Base-by-base conservation (phyloP, 2,113 vertebrate genomes). In the Cercopithecus mona region DNA sequence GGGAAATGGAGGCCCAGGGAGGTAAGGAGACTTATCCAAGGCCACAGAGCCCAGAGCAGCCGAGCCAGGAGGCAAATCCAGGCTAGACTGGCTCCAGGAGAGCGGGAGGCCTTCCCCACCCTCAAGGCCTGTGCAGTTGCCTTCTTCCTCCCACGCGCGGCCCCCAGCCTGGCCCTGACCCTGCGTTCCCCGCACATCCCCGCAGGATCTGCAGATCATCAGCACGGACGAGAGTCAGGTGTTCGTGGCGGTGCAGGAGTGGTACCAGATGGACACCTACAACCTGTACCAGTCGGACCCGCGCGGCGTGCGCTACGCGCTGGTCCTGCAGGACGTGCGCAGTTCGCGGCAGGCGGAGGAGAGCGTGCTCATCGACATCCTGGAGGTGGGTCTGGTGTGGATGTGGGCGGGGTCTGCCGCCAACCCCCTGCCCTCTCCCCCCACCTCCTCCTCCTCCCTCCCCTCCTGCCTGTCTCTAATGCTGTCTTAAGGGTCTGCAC, bases 241-340 rank as follows among this genome's bases (percentile, higher is more conserved):
- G 79, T 99, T 99, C 93, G 99, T 99, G 90, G 99, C 99, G 6
- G 99, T 99, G 48, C 99, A 99, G 98, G 99, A 99, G 98, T 99
- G 99, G 99, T 98, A 99, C 98, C 99, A 99, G 98, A 98, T 98
- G 0, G 99, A 99, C 98, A 99, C 99, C 0, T 99, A 99, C 97
- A 99, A 99, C 98, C 99, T 99, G 96, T 99, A 99, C 98, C 99
- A 99, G 98, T 99, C 99, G 0, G 99, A 99, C 97, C 98, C 98
- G 0, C 99, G 99, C 40, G 99, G 99, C 0, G 98, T 99, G 86
- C 99, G 98, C 97, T 99, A 99, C 95, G 99, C 99, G 2, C 98
- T 99, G 27, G 96, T 99, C 45, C 98, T 99, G 98, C 99, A 99
- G 97, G 99, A 99, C 0, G 99, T 99, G 35, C 99, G 99, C 89